A percentile compares a stretch with the other conserved stretches of the same genome.
Evolutionary conservation across 2,113 vertebrate species (phyloP).

Genomic region (Semnornis frantzii): DNA sequence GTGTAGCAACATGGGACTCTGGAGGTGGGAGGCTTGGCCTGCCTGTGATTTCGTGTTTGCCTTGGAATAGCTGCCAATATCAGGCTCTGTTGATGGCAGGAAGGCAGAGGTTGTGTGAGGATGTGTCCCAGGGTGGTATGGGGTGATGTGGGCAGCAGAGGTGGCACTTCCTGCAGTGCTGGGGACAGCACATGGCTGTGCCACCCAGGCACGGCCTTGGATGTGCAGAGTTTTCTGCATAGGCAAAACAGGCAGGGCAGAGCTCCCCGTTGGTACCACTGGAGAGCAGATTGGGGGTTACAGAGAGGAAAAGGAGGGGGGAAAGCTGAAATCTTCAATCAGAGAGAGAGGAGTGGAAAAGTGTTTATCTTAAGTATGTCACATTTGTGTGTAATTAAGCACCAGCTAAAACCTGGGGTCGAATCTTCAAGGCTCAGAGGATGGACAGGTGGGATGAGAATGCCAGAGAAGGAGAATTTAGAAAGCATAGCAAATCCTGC

Average conservation of each 20-base stretch:
- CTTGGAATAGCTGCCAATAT: background rate
- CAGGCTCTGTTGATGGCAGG: background rate
- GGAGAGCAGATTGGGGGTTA: background rate
- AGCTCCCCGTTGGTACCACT: background rate
- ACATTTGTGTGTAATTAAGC: background rate
- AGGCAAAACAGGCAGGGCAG: background rate
- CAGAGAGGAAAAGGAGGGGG: background rate
- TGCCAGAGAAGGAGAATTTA: background rate
- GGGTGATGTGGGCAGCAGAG: background rate
- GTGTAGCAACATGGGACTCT: fast-evolving
- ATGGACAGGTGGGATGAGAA: background rate
- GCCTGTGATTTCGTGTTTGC: fast-evolving
- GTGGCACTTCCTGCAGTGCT: background rate
- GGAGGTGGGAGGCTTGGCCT: background rate
- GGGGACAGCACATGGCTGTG: background rate
- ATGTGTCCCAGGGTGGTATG: fast-evolving
- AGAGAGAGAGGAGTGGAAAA: background rate
- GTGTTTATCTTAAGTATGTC: background rate
- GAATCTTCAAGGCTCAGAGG: background rate
- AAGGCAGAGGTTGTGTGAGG: fast-evolving
- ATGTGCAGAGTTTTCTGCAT: background rate
- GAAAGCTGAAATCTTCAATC: background rate
- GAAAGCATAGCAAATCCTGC: background rate
- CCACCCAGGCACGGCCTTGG: too few species aligned
- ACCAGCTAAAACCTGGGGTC: background rate